A percentile compares a stretch with the other conserved stretches of the same genome.
Evolutionary conservation across 2,113 vertebrate genomes (phyloP).

Genomic region (Urocolius indicus): DNA sequence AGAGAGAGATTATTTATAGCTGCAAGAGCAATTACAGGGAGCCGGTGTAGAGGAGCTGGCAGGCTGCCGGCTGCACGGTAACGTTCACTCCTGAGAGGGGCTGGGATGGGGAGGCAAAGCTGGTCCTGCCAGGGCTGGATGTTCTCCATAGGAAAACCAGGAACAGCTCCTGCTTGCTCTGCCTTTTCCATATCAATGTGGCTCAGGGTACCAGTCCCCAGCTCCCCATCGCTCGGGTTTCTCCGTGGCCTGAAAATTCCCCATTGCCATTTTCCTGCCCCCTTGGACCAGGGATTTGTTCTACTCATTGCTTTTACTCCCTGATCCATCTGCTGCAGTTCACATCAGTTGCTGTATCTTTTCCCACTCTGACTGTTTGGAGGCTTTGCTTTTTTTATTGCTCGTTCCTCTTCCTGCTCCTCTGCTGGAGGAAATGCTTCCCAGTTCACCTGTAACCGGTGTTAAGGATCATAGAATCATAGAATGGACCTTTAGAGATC

Average conservation of each 20-base stretch:
- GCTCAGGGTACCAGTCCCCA: not conserved
- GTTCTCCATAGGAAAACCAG: rapidly evolving
- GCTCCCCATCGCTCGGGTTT: rapidly evolving
- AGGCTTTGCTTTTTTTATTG: not conserved
- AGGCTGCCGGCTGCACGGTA: not conserved
- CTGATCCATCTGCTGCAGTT: not conserved
- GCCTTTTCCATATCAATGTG: not conserved
- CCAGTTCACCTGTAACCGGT: not conserved
- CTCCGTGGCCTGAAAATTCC: not conserved
- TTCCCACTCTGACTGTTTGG: not conserved
- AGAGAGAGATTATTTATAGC: constrained; percentile 11
- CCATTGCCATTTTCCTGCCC: not conserved
- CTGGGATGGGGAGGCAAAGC: not conserved
- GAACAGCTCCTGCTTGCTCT: not conserved
- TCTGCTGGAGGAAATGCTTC: not conserved
- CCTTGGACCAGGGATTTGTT: not conserved
- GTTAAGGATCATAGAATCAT: no score
- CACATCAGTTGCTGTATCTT: not conserved
- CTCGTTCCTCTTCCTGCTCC: not conserved
- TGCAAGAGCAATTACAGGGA: not conserved
- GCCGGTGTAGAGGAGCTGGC: not conserved
- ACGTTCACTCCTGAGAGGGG: not conserved
- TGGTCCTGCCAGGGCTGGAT: not conserved
- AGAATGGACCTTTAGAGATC: no score
- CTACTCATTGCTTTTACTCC: not conserved